phyloP scores from a whole-genome alignment of 2,113 vertebrate genomes.

The Salvelinus sp. region DNA sequence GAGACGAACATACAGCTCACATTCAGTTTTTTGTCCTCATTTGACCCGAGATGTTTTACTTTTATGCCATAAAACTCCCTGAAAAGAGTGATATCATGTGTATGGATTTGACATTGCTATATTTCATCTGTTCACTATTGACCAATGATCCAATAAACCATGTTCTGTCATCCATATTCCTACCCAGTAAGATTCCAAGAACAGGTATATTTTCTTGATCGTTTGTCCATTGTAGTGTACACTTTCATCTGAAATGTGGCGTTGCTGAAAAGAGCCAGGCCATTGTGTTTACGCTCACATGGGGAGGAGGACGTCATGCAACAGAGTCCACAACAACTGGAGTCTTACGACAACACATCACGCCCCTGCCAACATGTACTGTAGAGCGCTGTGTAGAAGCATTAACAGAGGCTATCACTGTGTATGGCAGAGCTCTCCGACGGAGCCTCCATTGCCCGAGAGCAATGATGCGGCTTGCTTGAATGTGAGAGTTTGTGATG shows the following conservation, averaged over 20 bases:
- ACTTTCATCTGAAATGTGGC: neutral
- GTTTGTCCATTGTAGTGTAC: neutral
- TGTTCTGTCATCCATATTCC: neutral
- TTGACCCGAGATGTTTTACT: neutral
- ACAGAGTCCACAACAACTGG: neutral
- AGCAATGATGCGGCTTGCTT: slow-evolving; percentile 59
- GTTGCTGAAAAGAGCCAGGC: neutral
- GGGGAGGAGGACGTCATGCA: slow-evolving; percentile 12
- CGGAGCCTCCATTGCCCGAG: slow-evolving; percentile 54
- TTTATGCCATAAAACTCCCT: neutral
- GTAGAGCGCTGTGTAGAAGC: slow-evolving; percentile 41
- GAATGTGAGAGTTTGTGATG: slow-evolving; percentile 58
- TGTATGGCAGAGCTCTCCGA: slow-evolving; percentile 49
- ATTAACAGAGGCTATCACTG: slow-evolving; percentile 50
- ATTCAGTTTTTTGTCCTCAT: neutral
- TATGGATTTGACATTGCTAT: too few species aligned
- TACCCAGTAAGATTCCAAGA: neutral
- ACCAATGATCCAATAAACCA: neutral
- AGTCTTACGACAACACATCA: slow-evolving; percentile 10
- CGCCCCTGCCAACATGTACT: slow-evolving; percentile 7
- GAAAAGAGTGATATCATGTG: neutral
- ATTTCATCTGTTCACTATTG: too few species aligned
- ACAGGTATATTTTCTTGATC: too few species aligned
- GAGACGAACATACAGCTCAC: slow-evolving; percentile 12
- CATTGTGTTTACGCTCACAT: neutral